Base-by-base conservation (phyloP, 2,113 vertebrate species). In the Mus spicilegus region DNA sequence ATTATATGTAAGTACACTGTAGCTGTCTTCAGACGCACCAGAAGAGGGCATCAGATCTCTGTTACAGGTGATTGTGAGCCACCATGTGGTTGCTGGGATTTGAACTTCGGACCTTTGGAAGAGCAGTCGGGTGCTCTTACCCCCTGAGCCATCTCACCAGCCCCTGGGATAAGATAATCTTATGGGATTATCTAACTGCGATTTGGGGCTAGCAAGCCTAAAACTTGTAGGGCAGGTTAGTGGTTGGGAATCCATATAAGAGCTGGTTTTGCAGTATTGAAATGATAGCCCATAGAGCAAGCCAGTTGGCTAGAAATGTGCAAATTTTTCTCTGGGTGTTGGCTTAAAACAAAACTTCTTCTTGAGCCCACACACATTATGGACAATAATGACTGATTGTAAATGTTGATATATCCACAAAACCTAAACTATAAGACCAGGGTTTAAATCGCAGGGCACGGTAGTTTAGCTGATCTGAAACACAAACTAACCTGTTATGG, bases 191-290 rank as follows among this genome's bases (percentile, higher is more conserved):
- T 20, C 24, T 90, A 51, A 46, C 39, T 3, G 78, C 46, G 77
- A 78, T n/a, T 69, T 90, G 26, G 19, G 16, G 2, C 19, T 92
- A 54, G 13, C 42, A 94, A 93, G 42, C 81, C 36, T 49, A 24
- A 78, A 73, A 39, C 69, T 26, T 86, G 7, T 46, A 89, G 56
- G 19, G 36, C 17, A 94, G n/a, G 26, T 61, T 51, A 69, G 7
- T 30, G 61, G 17, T 13, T 90, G 33, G 56, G 54, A 96, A 84
- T 78, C 76, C 49, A 80, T 11, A 2, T 75, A 78, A 82, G 54
- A 84, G 16, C 90, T 75, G 22, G 87, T 85, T 88, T 94, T 93
- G 9, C 8, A 95, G 56, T 78, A 58, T 69, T 93, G 11, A 90
- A 78, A 95, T 85, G 76, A 69, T 84, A 94, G 61, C 63, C 26